A percentile compares a stretch with the other conserved stretches of the same genome.
Conservation (phyloP, 2,797 vertebrate species). For the Cephalopachus bancanus region DNA sequence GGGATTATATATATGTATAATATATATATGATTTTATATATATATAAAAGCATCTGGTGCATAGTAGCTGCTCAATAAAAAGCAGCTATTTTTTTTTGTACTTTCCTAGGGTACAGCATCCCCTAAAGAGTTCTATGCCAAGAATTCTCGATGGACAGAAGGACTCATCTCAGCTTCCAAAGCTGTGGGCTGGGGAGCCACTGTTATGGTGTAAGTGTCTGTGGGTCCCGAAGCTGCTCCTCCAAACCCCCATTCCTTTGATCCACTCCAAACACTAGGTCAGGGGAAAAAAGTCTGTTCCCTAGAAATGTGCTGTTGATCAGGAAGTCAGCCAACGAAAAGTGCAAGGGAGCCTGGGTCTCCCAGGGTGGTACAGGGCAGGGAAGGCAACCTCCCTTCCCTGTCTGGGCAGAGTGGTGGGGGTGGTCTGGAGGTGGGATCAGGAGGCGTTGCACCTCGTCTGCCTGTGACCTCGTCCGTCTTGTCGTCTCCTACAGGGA, state of each 20-base stretch:
- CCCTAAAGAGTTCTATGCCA: constrained; percentile 98
- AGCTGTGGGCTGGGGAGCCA: constrained; percentile 98
- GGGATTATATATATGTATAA: neutral
- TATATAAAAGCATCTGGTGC: neutral
- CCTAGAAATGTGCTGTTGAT: neutral
- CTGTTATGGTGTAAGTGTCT: constrained; percentile 95
- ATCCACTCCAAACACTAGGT: neutral
- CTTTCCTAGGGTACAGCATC: constrained; percentile 94
- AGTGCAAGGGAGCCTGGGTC: neutral
- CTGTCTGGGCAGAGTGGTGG: neutral
- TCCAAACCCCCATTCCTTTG: neutral
- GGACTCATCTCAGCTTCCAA: constrained; percentile 99
- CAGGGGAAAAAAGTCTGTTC: neutral
- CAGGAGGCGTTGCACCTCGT: no score
- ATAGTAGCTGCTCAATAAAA: neutral
- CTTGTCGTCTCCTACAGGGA: constrained; percentile 89
- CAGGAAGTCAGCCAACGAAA: neutral
- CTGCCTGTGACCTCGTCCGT: neutral
- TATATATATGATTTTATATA: no score
- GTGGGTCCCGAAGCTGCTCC: accelerated
- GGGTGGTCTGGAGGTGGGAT: neutral
- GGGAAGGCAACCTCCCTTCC: neutral
- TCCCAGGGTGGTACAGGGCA: neutral
- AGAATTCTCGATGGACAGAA: constrained; percentile 99
- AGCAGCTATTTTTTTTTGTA: neutral